phyloP scores from a whole-genome alignment of 2,888 invertebrate species.

The Belgica antarctica region DNA sequence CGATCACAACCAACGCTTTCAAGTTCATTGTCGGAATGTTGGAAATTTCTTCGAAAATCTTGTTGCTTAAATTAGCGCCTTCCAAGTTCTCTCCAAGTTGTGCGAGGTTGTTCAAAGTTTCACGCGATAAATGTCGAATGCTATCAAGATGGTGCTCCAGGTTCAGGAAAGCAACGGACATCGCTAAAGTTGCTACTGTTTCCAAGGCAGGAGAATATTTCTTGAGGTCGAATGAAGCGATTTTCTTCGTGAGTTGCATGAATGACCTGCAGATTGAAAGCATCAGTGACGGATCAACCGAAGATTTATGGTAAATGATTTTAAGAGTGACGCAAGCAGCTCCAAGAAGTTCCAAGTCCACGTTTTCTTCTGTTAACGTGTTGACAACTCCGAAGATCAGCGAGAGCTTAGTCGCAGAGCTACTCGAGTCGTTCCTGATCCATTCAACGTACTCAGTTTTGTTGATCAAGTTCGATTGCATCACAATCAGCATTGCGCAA shows the following conservation, averaged over 20 bases:
- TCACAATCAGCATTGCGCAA: conserved; percentile 60
- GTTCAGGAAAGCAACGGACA: conserved; percentile 57
- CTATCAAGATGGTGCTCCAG: conserved; percentile 65
- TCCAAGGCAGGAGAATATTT: not conserved
- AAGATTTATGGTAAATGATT: conserved; percentile 46
- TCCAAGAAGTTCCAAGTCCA: conserved; percentile 32
- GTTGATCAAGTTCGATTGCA: conserved; percentile 52
- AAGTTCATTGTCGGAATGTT: conserved; percentile 47
- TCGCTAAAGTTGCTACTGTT: conserved; percentile 46
- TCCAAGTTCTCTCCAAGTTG: conserved; percentile 50
- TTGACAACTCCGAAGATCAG: conserved; percentile 50
- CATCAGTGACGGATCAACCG: not conserved
- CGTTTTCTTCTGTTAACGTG: not conserved
- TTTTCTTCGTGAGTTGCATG: conserved; percentile 48
- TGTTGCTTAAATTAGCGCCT: conserved; percentile 46
- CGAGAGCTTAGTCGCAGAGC: conserved; percentile 46
- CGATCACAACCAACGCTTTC: not conserved
- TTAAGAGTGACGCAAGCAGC: conserved; percentile 48
- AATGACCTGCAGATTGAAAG: conserved; percentile 47
- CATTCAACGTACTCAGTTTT: not conserved
- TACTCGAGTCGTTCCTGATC: not conserved
- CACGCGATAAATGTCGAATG: conserved; percentile 61
- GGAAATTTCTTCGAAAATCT: conserved; percentile 52
- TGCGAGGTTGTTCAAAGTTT: conserved; percentile 56
- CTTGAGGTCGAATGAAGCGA: not conserved